Evolutionary conservation across 2,888 invertebrate species (phyloP).

Genomic region (Lycaena phlaeas): DNA sequence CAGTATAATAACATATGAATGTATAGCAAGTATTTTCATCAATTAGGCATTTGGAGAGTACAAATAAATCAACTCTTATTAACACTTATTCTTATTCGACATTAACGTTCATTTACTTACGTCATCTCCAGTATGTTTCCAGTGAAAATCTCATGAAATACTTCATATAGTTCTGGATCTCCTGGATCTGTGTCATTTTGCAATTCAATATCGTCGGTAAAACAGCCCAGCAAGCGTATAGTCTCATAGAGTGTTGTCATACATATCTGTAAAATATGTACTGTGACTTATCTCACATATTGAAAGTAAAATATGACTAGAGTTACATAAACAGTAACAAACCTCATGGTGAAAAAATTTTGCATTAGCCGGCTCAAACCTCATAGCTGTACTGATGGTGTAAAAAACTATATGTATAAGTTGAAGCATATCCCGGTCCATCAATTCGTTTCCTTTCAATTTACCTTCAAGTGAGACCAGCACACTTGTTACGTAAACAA

Average conservation of each 20-base stretch:
- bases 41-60: too few species aligned
- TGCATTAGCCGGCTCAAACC: constrained; percentile 99
- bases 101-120: constrained; percentile 53
- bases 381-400: constrained; percentile 96
- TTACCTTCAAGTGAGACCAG: constrained; percentile 92
- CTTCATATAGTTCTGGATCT: constrained; percentile 57
- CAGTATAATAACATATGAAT: too few species aligned
- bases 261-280: constrained; percentile 79
- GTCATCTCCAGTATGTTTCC: constrained; percentile 81
- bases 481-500: constrained; percentile 97
- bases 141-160: constrained; percentile 82
- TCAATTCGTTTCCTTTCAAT: constrained; percentile 60
- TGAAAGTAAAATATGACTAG: too few species aligned
- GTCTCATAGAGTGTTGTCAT: constrained; percentile 95
- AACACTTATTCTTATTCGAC: neutral
- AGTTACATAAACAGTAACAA: constrained; percentile 19
- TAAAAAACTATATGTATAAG: constrained; percentile 92
- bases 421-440: constrained; percentile 78
- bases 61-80: too few species aligned
- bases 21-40: too few species aligned
- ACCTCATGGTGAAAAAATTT: constrained; percentile 98
- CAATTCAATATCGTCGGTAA: constrained; percentile 70
- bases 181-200: constrained; percentile 53
- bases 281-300: too few species aligned
- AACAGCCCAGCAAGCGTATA: constrained; percentile 92